A percentile compares a stretch with the other conserved stretches of the same genome.
phyloP scores from a whole-genome alignment of 1,140 invertebrate species.

The Drepana arcuata region DNA sequence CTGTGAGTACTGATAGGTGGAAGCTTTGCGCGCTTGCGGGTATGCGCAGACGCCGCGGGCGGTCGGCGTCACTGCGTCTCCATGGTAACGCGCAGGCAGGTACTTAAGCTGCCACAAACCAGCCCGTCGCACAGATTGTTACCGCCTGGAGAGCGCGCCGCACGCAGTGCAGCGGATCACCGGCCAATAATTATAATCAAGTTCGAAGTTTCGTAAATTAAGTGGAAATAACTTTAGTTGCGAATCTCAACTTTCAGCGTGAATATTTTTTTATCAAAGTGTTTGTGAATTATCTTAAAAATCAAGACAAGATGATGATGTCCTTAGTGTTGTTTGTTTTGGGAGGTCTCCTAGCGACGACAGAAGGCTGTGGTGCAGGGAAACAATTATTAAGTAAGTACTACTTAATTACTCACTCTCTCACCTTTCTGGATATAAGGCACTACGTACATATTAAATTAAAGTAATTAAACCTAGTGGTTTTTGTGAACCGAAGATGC shows the following conservation, averaged over 20 bases:
- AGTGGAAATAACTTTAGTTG: slow-evolving; percentile 56
- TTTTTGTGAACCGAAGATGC: no score
- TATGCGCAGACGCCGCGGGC: slow-evolving; percentile 19
- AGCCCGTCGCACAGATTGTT: slow-evolving; percentile 41
- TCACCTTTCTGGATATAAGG: no score
- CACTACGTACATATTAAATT: no score
- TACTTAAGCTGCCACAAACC: slow-evolving; percentile 41
- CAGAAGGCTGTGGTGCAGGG: slow-evolving; percentile 61
- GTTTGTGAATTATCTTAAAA: slow-evolving; percentile 47
- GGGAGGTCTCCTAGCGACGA: slow-evolving; percentile 49
- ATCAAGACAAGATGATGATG: slow-evolving; percentile 37
- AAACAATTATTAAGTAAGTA: slow-evolving; percentile 61
- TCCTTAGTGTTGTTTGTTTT: slow-evolving; percentile 67
- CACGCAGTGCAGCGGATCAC: slow-evolving; percentile 60
- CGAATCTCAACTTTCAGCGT: slow-evolving; percentile 58
- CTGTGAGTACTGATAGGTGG: no score
- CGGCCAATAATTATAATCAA: slow-evolving; percentile 34
- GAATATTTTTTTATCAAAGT: slow-evolving; percentile 54
- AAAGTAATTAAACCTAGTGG: no score
- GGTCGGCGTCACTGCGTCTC: slow-evolving; percentile 51
- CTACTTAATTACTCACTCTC: no score
- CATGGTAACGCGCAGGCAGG: slow-evolving; percentile 37
- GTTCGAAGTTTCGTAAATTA: slow-evolving; percentile 67
- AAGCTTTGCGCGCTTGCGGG: slow-evolving; percentile 8
- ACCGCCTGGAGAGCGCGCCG: slow-evolving; percentile 54